Base-by-base conservation (phyloP, 2,113 vertebrate species). In the Muntiacus reevesi region DNA sequence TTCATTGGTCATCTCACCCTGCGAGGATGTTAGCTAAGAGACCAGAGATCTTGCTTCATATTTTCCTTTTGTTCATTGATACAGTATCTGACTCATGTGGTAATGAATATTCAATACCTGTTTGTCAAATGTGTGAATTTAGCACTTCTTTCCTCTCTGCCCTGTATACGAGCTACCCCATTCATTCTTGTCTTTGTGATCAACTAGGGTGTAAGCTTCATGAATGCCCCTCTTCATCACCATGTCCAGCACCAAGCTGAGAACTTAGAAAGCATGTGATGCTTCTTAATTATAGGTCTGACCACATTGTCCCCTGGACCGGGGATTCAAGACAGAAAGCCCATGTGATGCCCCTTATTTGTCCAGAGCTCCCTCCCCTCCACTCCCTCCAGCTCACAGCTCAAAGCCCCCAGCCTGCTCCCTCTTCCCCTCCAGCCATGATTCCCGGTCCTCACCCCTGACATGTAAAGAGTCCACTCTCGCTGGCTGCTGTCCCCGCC, bases 391-490 rank as follows among this genome's bases (percentile, higher is more conserved):
- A n/a, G 9, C 6, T 50, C 45, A 43, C 16, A 19, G 21, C 36
- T 81, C 36, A 1, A 55, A 81, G 12, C 8, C 21, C 62, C 6
- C 33, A 23, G 28, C n/a, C 19, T 54, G 16, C 43, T 57, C 84
- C 28, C 54, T 36, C 33, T 85, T 81, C 40, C 60, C 64, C 30
- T 60, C 86, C 60, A 93, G 67, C 27, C 30, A 43, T 52, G 36
- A 96, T 85, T 95, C 81, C 93, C 23, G 0, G 14, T 60, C 88
- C 78, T 92, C 90, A 92, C 54, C 36, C 47, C 54, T 93, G 76
- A 54, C 21, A 14, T 67, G 90, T 54, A 40, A 54, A 91, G 60
- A 62, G 28, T 81, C 50, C 17, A 5, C 45, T 50, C 55, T 87
- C 28, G 0, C 40, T 54, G 86, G 62, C 74, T 83, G 57, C 45